Percentiles rank a stretch among this genome's conserved stretches.
Conservation (phyloP, 2,888 invertebrate species). For the Cenopis cana region DNA sequence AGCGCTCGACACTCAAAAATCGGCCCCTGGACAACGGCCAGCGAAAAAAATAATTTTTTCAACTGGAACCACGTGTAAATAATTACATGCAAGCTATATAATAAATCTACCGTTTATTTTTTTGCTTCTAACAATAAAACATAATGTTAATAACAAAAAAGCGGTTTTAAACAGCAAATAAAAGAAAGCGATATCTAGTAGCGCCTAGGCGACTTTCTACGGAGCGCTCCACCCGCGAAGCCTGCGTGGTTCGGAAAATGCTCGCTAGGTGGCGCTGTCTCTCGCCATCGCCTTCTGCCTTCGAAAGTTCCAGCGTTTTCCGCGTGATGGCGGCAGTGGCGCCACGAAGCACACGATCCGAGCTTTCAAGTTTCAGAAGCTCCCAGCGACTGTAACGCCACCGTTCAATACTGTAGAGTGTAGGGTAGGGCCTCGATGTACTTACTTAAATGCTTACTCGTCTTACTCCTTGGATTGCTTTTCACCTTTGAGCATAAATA, state of each 20-base stretch:
- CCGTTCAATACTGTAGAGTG: conserved; percentile 27
- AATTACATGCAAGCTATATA: too few relatives aligned
- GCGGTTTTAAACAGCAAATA: conserved; percentile 2
- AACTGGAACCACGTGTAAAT: too few relatives aligned
- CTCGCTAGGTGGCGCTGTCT: conserved; percentile 72
- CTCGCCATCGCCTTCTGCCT: conserved; percentile 51
- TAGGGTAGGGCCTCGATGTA: too few relatives aligned
- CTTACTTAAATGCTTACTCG: too few relatives aligned
- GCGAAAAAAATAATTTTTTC: too few relatives aligned
- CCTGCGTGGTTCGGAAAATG: conserved; percentile 71
- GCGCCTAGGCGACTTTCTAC: conserved; percentile 58
- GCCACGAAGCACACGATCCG: not conserved
- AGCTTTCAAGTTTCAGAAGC: conserved; percentile 20
- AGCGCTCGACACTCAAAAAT: too few relatives aligned
- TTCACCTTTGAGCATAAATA: not conserved
- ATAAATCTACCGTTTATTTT: too few relatives aligned
- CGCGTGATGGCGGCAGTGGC: conserved; percentile 69
- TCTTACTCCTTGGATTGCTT: not conserved
- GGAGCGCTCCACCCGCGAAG: conserved; percentile 54
- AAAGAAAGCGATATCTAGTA: conserved; percentile 72
- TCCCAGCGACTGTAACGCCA: conserved; percentile 47
- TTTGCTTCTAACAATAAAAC: too few relatives aligned
- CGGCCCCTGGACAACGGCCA: too few relatives aligned
- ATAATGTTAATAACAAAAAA: not conserved
- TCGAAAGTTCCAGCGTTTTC: conserved; percentile 54